These are phyloP conservation scores for Telmatherina bonti DNA, from an alignment of 2,797 vertebrate genomes.

Conservation along the genomic window DNA sequence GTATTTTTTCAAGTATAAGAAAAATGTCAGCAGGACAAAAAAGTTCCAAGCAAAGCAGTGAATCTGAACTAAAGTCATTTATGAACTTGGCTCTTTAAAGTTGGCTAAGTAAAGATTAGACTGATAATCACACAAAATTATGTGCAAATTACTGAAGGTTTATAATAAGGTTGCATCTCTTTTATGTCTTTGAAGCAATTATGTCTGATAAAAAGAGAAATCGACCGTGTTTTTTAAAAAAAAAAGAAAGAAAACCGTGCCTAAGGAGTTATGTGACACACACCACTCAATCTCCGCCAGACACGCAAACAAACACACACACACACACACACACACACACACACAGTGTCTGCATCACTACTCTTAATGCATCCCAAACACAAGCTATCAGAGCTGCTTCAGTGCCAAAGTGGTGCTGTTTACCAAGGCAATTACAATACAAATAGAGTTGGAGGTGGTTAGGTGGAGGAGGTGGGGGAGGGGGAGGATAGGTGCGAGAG, in stretches of 20 bases:
- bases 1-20: background rate
- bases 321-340: conserved; percentile 25
- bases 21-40: background rate
- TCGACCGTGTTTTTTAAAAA: conserved; percentile 23
- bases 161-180: conserved; percentile 5
- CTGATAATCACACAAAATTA: conserved; percentile 12
- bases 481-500: conserved; percentile 62
- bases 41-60: background rate
- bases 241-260: conserved; percentile 34
- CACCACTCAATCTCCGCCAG: conserved; percentile 56
- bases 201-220: conserved; percentile 49
- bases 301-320: conserved; percentile 49
- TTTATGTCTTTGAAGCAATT: conserved; percentile 38
- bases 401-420: conserved; percentile 83
- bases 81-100: background rate
- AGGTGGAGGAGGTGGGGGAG: conserved; percentile 38
- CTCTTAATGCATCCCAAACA: conserved; percentile 83
- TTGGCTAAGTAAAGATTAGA: background rate
- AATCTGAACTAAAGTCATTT: background rate
- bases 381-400: conserved; percentile 82
- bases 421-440: conserved; percentile 84
- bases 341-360: conserved; percentile 68
- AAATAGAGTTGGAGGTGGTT: conserved; percentile 82
- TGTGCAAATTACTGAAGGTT: conserved; percentile 1
- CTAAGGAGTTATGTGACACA: conserved; percentile 50